These are phyloP conservation scores for Tetrax tetrax DNA, from an alignment of 2,113 vertebrate genomes.

Conservation along the genomic window DNA sequence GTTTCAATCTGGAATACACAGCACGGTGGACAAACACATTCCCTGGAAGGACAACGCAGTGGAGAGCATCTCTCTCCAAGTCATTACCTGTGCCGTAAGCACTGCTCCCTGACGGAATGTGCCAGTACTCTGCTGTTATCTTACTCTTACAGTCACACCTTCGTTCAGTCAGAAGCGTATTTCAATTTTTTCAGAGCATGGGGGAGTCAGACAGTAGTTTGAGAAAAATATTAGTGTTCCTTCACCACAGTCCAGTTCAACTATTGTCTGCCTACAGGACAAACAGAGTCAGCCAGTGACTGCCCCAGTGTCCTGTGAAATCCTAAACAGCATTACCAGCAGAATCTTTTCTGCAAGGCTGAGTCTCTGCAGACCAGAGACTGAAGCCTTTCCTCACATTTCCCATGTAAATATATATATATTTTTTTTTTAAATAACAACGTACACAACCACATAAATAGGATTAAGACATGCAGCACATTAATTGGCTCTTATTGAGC, in stretches of 20 bases:
- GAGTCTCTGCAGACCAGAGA: not conserved
- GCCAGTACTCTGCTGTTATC: not conserved
- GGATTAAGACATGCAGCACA: not conserved
- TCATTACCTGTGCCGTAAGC: not conserved
- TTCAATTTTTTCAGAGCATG: not conserved
- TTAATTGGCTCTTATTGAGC: not conserved
- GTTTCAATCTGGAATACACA: not conserved
- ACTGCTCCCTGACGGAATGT: not conserved
- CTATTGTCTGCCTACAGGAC: not conserved
- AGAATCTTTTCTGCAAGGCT: not conserved
- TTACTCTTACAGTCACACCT: not conserved
- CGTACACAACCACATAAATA: not conserved
- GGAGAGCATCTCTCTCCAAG: not conserved
- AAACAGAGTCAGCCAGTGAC: not conserved
- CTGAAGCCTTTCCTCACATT: not conserved
- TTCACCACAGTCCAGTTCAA: not conserved
- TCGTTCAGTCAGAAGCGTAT: not conserved
- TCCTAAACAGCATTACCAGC: not conserved
- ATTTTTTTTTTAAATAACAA: not conserved
- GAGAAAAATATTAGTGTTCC: not conserved
- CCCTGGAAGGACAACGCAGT: not conserved
- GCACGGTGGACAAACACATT: not conserved
- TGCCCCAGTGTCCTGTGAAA: not conserved
- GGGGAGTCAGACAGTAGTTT: not conserved
- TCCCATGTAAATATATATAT: not conserved